Evolutionary conservation across 2,888 invertebrate genomes (phyloP), one percentile per base, ranked within the genome.

Genomic region (Ametastegia equiseti): DNA sequence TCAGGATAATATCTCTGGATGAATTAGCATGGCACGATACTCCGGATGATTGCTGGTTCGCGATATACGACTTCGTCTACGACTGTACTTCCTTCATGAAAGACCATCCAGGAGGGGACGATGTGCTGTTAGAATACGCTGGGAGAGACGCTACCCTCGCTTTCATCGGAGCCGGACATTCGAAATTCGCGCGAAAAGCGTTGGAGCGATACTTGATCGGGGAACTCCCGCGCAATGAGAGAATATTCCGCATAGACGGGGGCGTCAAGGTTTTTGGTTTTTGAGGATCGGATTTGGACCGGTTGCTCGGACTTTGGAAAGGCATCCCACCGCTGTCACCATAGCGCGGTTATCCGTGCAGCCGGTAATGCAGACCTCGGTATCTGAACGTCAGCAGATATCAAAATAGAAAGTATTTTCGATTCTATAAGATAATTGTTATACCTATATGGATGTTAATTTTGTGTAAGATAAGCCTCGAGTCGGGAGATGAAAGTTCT

Each of bases 31-130:
- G 94, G 88, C 97, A 97, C 88, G 97, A 97, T 88, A 93, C 93
- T 23, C 91, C 92, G 6, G 91, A 93, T 15, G 96, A 97, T 89
- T 97, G 97, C 91, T 97, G 97, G 97, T 93, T 97, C 77, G 94
- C 97, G n/a, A 94, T 98, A 69, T 96, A 96, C 90, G 97, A 98
- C 92, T 95, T 96, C 81, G 96, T 98, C 13, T 97, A 97, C 90
- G 95, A 97, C 88, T 94, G 97, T 78, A 96, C 97, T 1, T 93
- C 94, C 50, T 97, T 97, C 90, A 90, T 97, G 60, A 92, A 94
- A 84, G 94, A 94, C 94, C 97, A 98, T 92, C 97, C 97, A 0
- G 97, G 97, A 80, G 97, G 97, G 7, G 93, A 94, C 13, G 97
- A 97, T 83, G 94, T 97, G 23, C 94, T 98, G 86, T 90, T 97